These are phyloP conservation scores for Plebejus anna DNA, from an alignment of 2,888 invertebrate species.

Conservation along the genomic window DNA sequence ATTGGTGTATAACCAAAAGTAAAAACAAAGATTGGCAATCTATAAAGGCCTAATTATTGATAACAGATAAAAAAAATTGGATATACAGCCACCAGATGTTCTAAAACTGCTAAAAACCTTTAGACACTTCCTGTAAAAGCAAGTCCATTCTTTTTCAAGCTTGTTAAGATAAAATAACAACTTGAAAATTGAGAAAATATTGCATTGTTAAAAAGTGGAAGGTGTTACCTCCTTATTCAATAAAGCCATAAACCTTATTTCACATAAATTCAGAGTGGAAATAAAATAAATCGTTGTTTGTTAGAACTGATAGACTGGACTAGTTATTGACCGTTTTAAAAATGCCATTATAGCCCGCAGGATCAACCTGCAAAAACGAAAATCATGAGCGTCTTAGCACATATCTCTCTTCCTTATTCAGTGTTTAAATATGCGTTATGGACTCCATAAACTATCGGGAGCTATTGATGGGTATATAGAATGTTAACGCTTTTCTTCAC, in stretches of 20 bases:
- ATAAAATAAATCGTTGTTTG: conserved; percentile 16
- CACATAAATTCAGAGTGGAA: conserved; percentile 14
- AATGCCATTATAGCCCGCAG: conserved; percentile 25
- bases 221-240: background rate
- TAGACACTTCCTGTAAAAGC: background rate
- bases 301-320: conserved; percentile 12
- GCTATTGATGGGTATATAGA: conserved; percentile 20
- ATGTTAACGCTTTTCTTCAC: conserved; percentile 43
- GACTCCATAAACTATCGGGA: conserved; percentile 27
- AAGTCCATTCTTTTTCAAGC: background rate
- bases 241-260: background rate
- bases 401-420: conserved; percentile 36
- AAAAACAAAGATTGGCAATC: too few species aligned
- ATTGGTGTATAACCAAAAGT: too few species aligned
- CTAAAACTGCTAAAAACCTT: background rate
- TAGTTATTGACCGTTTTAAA: conserved; percentile 29
- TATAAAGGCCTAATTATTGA: too few species aligned
- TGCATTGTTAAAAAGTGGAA: background rate
- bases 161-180: conserved; percentile 13
- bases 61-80: too few species aligned
- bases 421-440: conserved; percentile 34
- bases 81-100: background rate
- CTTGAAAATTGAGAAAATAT: conserved; percentile 10
- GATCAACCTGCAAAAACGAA: conserved; percentile 32
- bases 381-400: conserved; percentile 32